A percentile compares a stretch with the other conserved stretches of the same genome.
Evolutionary conservation across 92 coral and sea anemone species (phyloP).

Genomic region (Palythoa grandiflora): DNA sequence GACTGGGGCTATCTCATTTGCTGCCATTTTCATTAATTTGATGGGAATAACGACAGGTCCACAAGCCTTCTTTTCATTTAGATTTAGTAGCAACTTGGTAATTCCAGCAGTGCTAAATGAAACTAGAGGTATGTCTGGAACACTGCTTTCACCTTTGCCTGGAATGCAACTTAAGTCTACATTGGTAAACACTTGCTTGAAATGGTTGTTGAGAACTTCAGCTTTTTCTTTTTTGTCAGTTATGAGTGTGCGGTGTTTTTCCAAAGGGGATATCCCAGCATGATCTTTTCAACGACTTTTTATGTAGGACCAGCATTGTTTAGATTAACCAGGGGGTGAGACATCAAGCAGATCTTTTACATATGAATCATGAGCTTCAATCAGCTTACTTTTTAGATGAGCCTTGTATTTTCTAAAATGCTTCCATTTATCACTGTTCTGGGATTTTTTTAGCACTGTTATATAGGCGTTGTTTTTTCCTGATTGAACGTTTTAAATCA

Average conservation of each 20-base stretch:
- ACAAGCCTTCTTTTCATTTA: neutral
- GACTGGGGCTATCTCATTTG: neutral
- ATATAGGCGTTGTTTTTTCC: conserved; percentile 29
- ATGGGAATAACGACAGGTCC: neutral
- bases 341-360: conserved; percentile 24
- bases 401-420: neutral
- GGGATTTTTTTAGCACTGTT: conserved; percentile 16
- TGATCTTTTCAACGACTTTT: neutral
- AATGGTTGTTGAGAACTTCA: neutral
- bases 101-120: neutral
- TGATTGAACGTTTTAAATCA: neutral
- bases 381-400: neutral
- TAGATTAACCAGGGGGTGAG: neutral
- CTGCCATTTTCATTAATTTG: neutral
- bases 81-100: neutral
- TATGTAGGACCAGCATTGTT: conserved; percentile 31
- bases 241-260: neutral
- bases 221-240: neutral
- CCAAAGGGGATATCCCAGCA: neutral
- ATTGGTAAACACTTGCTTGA: neutral
- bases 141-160: too few relatives aligned
- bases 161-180: neutral
- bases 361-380: conserved; percentile 13
- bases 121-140: conserved; percentile 4
- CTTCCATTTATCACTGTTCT: conserved; percentile 13